phyloP scores from a whole-genome alignment of 2,113 vertebrate genomes.

The human region DNA sequence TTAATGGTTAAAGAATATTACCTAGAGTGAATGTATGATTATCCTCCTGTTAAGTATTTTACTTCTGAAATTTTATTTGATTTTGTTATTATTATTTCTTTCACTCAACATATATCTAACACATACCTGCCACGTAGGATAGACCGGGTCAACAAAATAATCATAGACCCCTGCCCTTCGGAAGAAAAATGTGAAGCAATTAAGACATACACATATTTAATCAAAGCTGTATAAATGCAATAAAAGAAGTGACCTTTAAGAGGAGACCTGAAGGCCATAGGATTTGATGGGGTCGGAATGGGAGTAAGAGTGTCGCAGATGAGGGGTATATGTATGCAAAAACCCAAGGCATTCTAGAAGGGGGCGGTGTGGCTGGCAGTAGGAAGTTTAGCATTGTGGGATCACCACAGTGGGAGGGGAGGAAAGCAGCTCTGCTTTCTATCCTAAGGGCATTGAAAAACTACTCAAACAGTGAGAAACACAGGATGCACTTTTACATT shows the following conservation, averaged over 20 bases:
- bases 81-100: not conserved
- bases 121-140: not conserved
- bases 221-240: not conserved
- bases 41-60: not conserved
- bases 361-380: rapidly evolving
- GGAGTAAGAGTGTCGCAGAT: rapidly evolving
- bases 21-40: not conserved
- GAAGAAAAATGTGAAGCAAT: slow-evolving; percentile 4
- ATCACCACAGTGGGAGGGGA: rapidly evolving
- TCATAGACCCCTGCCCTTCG: not conserved
- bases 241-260: not conserved
- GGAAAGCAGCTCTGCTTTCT: not conserved
- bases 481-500: not conserved
- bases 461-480: not conserved
- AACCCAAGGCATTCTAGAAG: not conserved
- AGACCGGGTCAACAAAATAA: not conserved
- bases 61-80: slow-evolving; percentile 9
- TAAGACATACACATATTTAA: not conserved
- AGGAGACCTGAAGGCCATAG: not conserved
- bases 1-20: slow-evolving; percentile 35
- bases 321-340: rapidly evolving
- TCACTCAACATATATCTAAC: not conserved
- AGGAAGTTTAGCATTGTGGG: rapidly evolving
- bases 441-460: not conserved
- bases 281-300: not conserved